These are phyloP conservation scores for Saiga tatarica DNA, from an alignment of 2,113 vertebrate genomes.

Conservation along the genomic window DNA sequence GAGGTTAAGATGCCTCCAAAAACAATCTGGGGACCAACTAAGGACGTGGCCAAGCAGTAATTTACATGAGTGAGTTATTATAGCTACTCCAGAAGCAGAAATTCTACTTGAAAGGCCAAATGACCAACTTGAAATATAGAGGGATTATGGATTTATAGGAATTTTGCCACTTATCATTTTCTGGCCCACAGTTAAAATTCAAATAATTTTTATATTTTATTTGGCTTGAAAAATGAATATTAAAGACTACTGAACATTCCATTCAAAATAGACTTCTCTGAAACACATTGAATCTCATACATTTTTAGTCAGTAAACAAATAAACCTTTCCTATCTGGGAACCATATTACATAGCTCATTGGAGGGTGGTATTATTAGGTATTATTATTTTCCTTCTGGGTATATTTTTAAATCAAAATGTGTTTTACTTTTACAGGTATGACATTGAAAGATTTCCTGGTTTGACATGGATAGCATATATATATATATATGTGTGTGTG, in stretches of 20 bases:
- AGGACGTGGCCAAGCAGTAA: conserved; percentile 14
- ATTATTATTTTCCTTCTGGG: neutral
- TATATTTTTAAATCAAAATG: neutral
- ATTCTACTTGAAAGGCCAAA: conserved; percentile 30
- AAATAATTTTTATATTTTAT: neutral
- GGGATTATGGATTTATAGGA: neutral
- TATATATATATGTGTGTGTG: neutral
- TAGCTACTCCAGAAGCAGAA: neutral
- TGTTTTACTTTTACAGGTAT: neutral
- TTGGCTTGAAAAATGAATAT: conserved; percentile 39
- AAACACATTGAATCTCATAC: conserved; percentile 8
- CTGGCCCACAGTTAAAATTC: conserved; percentile 1
- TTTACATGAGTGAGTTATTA: conserved; percentile 23
- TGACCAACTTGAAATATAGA: conserved; percentile 9
- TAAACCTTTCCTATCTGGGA: neutral
- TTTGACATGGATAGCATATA: neutral
- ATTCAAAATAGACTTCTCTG: conserved; percentile 35
- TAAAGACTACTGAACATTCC: neutral
- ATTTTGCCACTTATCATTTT: conserved; percentile 7
- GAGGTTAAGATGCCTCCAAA: conserved; percentile 59
- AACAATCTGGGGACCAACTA: conserved; percentile 30
- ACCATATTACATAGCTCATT: neutral
- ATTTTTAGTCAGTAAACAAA: neutral
- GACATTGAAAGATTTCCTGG: neutral
- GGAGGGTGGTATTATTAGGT: neutral